Evolutionary conservation across 1,140 invertebrate genomes (phyloP).

Genomic region (Nephila pilipes): DNA sequence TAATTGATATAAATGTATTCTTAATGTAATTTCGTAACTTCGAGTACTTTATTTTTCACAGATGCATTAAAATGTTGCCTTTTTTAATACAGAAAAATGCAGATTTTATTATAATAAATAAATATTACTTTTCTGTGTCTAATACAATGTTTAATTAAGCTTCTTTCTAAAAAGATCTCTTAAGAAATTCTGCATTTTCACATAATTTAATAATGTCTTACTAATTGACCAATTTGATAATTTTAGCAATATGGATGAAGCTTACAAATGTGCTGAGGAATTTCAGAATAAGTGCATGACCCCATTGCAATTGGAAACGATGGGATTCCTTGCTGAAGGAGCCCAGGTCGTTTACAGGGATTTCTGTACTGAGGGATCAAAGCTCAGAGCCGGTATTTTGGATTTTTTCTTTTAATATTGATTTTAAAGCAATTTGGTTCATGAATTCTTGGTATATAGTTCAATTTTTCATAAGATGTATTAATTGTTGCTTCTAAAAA

Average conservation of each 20-base stretch:
- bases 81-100: no score
- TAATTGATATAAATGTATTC: no score
- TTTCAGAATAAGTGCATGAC: slow-evolving; percentile 77
- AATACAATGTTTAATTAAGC: neutral
- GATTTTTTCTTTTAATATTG: neutral
- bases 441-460: no score
- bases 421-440: neutral
- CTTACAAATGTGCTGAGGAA: slow-evolving; percentile 48
- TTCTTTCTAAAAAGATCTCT: neutral
- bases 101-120: no score
- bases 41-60: no score
- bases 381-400: slow-evolving; percentile 71
- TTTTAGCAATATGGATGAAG: slow-evolving; percentile 57
- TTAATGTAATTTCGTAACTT: no score
- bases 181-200: neutral
- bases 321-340: slow-evolving; percentile 78
- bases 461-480: no score
- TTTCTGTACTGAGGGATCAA: slow-evolving; percentile 77
- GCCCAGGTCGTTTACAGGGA: slow-evolving; percentile 76
- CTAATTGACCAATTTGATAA: no score
- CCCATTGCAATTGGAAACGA: slow-evolving; percentile 78
- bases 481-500: no score
- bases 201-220: no score
- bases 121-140: no score
- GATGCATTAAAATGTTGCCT: no score